Base-by-base conservation (phyloP, 2,888 invertebrate genomes). In the Drosophila mercatorum region DNA sequence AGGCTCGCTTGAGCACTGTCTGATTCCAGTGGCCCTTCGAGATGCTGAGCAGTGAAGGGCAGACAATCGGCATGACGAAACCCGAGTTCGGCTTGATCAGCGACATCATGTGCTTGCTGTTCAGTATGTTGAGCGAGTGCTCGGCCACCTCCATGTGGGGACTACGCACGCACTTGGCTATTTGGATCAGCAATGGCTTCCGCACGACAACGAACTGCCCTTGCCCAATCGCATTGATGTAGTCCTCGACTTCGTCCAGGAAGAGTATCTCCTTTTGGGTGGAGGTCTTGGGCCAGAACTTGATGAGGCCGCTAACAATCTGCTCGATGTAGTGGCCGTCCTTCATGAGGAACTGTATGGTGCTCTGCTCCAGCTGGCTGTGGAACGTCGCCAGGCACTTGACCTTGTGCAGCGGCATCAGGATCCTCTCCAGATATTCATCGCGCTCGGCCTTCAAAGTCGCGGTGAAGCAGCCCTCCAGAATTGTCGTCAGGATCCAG, bases 361-460 rank as follows among this genome's bases (percentile, higher is more conserved):
- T 12, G 8, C 38, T 38, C 0, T 47, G 38, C 17, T 5, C 5
- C 8, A 59, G 26, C 5, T 28, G 12, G 4, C 1, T 8, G 2
- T 59, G 59, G 10, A 47, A 59, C 12, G 3, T 4, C 2, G 36
- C 0, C 8, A 59, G 10, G 4, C 17, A 3, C 2, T 17, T 47
- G 12, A 38, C 47, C 3, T 59, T 59, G 47, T 59, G 47, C 12
- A 59, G 12, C 6, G 59, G 59, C 8, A 59, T 4, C 12, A 59
- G 47, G 17, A 59, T 17, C 28, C 17, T 59, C 7, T 6, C 7
- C 38, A 47, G 14, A 5, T 31, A 59, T 8, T 28, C 38, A 0
- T 49, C 22, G 3, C 14, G 12, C 10, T 59, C 59, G 3, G 12
- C 0, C n/a, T 14, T 17, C 12, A 1, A 11, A 3, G 28, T 8